Evolutionary conservation across 1,140 invertebrate species (phyloP).

Genomic region (Diprion similis): DNA sequence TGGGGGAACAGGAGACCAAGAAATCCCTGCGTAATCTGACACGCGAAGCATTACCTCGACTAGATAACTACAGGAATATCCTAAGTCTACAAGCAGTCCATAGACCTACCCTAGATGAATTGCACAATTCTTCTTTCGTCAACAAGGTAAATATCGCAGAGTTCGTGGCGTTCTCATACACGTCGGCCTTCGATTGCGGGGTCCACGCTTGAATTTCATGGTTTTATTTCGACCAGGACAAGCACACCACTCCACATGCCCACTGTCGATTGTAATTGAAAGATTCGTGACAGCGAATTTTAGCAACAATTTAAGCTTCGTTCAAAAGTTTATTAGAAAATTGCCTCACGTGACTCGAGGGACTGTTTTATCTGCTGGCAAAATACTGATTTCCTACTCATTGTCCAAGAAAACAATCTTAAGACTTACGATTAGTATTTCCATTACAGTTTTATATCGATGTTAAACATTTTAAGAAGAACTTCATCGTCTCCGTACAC

Average conservation of each 20-base stretch:
- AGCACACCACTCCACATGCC: too few relatives aligned
- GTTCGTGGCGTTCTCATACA: too few relatives aligned
- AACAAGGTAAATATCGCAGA: constrained; percentile 69
- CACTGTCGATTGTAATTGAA: background rate
- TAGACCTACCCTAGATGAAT: constrained; percentile 89
- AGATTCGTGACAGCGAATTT: background rate
- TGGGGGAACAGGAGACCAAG: constrained; percentile 56
- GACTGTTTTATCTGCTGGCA: background rate
- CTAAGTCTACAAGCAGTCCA: constrained; percentile 89
- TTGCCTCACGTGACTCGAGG: background rate
- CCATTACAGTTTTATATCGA: too few relatives aligned
- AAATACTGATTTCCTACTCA: constrained; percentile 3
- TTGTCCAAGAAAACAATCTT: background rate
- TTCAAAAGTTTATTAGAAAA: background rate
- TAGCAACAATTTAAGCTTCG: background rate
- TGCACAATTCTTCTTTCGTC: constrained; percentile 85
- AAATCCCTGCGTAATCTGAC: constrained; percentile 80
- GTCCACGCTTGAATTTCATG: too few relatives aligned
- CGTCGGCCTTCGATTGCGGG: too few relatives aligned
- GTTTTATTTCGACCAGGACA: too few relatives aligned
- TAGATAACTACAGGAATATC: constrained; percentile 95
- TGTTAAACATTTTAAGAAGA: too few relatives aligned
- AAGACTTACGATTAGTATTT: too few relatives aligned
- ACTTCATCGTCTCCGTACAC: too few relatives aligned
- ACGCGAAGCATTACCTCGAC: constrained; percentile 85